Evolutionary conservation across 2,113 vertebrate genomes (phyloP).

Genomic region (Cyrtonyx montezumae): DNA sequence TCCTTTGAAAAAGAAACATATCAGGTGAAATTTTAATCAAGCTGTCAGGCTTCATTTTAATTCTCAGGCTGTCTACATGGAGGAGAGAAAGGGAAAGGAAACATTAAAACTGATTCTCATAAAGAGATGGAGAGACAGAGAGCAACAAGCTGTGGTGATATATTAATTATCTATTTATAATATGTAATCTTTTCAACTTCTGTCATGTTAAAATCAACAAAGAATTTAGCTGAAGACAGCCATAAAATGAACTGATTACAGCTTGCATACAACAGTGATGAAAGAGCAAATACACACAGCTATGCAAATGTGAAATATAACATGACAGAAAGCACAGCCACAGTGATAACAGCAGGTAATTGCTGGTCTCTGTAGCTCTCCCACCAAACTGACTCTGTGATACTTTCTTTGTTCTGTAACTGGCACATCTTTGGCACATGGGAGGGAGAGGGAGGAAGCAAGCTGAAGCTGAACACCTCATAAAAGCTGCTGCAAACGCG

Average conservation of each 20-base stretch:
- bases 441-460: not conserved
- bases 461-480: not conserved
- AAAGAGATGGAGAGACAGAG: slow-evolving; percentile 31
- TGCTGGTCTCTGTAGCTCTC: not conserved
- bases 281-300: slow-evolving; percentile 13
- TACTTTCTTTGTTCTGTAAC: not conserved
- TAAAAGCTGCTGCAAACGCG: not conserved
- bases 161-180: slow-evolving; percentile 60
- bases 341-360: not conserved
- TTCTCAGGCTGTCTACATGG: slow-evolving; percentile 8
- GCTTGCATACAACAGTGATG: not conserved
- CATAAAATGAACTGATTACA: slow-evolving; percentile 31
- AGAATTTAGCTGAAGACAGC: slow-evolving; percentile 58
- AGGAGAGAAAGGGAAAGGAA: slow-evolving; percentile 47
- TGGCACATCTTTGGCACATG: not conserved
- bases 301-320: slow-evolving; percentile 5
- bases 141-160: slow-evolving; percentile 53
- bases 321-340: slow-evolving; percentile 30
- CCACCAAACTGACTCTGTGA: not conserved
- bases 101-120: slow-evolving; percentile 47
- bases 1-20: slow-evolving; percentile 26
- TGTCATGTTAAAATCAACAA: slow-evolving; percentile 57
- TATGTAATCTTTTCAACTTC: slow-evolving; percentile 61
- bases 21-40: slow-evolving; percentile 62
- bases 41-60: slow-evolving; percentile 57